phyloP scores from a whole-genome alignment of 2,888 invertebrate genomes.

The Himalopsyche kuldschensis region DNA sequence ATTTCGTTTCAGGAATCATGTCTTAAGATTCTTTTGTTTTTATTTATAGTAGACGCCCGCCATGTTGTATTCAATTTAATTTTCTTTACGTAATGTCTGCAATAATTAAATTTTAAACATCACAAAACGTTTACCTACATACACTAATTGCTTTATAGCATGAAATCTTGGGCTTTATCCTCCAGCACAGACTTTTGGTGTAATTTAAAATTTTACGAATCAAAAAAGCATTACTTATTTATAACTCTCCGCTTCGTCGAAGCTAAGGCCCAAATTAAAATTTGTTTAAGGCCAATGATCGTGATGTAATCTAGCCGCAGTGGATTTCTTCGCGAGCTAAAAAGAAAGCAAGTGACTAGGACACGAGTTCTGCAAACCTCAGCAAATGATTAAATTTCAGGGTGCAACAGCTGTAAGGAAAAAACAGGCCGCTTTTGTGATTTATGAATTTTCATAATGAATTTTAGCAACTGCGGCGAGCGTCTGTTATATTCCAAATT shows the following conservation, averaged over 20 bases:
- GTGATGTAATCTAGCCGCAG: neutral
- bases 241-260: neutral
- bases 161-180: neutral
- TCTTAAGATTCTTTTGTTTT: neutral
- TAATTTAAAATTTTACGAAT: neutral
- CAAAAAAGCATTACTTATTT: slow-evolving; percentile 1
- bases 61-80: neutral
- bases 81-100: neutral
- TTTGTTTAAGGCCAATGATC: neutral
- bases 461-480: slow-evolving; percentile 7
- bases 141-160: neutral
- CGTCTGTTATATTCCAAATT: neutral
- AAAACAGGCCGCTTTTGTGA: slow-evolving; percentile 29
- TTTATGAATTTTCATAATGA: slow-evolving; percentile 38
- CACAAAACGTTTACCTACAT: neutral
- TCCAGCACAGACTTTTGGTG: neutral
- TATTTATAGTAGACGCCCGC: neutral
- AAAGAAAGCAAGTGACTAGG: neutral
- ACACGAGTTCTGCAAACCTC: slow-evolving; percentile 12
- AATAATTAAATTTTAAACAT: neutral
- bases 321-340: neutral
- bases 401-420: slow-evolving; percentile 29
- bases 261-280: neutral
- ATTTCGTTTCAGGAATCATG: no score
- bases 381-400: slow-evolving; percentile 29